These are phyloP conservation scores for Macaca mulatta DNA, from an alignment of 2,113 vertebrate species.

Conservation along the genomic window DNA sequence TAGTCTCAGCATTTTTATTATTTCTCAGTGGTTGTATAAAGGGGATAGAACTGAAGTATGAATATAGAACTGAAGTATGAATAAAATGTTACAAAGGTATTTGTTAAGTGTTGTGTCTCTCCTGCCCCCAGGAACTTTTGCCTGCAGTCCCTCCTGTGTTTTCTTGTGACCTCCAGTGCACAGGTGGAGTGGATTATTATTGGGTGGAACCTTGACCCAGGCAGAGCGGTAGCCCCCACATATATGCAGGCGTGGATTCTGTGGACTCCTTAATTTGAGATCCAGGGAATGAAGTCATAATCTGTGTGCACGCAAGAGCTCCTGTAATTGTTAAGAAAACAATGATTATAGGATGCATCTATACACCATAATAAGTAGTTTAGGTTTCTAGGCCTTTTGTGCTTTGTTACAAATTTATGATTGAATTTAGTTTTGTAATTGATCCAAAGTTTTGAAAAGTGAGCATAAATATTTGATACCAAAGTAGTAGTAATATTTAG, in stretches of 20 bases:
- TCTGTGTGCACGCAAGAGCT: background rate
- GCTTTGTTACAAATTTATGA: background rate
- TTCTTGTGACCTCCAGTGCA: background rate
- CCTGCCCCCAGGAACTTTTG: fast-evolving
- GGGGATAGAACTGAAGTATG: fast-evolving
- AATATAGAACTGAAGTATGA: fast-evolving
- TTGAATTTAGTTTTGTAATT: background rate
- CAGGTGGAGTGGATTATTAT: background rate
- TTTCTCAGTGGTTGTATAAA: background rate
- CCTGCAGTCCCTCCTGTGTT: background rate
- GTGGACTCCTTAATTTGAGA: background rate
- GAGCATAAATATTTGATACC: background rate
- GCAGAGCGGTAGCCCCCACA: background rate
- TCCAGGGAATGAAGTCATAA: background rate
- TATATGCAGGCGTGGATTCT: background rate
- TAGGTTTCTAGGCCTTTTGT: background rate
- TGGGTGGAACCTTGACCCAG: too few species aligned
- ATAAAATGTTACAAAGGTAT: background rate
- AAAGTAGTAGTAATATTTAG: too few species aligned
- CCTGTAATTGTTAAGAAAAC: background rate
- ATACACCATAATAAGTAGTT: background rate
- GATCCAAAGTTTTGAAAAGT: background rate
- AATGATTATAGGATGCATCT: background rate
- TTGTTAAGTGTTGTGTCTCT: background rate
- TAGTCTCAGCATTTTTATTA: background rate